phyloP scores from a whole-genome alignment of 2,797 vertebrate species.

The Megaceryle alcyon region DNA sequence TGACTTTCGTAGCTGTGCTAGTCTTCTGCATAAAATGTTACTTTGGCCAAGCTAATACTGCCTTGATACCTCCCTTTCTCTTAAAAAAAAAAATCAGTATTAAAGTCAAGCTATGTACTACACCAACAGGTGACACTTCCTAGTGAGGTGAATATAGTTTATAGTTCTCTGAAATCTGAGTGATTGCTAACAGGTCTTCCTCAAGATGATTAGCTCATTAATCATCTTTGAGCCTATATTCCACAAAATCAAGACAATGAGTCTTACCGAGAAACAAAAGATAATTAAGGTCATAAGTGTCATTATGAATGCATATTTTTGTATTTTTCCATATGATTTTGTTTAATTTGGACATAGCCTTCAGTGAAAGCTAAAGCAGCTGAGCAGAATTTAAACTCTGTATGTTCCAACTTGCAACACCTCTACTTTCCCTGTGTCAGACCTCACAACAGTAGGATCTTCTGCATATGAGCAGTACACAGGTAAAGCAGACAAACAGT shows the following conservation, averaged over 20 bases:
- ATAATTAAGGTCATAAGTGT: neutral
- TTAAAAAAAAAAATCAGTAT: neutral
- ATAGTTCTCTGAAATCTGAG: conserved; percentile 14
- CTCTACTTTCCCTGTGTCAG: neutral
- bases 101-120: neutral
- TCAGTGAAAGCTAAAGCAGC: neutral
- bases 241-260: conserved; percentile 18
- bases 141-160: conserved; percentile 3
- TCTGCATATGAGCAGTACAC: neutral
- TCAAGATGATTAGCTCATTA: conserved; percentile 3
- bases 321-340: neutral
- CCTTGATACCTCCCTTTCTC: neutral
- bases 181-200: conserved; percentile 32
- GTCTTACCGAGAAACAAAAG: neutral
- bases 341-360: neutral
- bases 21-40: neutral
- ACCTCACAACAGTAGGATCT: neutral
- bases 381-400: neutral
- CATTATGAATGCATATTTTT: neutral
- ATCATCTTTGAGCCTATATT: conserved; percentile 28
- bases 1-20: neutral
- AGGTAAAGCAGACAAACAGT: neutral
- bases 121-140: conserved; percentile 19
- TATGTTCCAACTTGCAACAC: neutral
- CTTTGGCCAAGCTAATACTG: neutral